Percentiles rank a stretch among this genome's conserved stretches.
Evolutionary conservation across 2,113 vertebrate species (phyloP).

Genomic region (Melanerpes aurifrons): DNA sequence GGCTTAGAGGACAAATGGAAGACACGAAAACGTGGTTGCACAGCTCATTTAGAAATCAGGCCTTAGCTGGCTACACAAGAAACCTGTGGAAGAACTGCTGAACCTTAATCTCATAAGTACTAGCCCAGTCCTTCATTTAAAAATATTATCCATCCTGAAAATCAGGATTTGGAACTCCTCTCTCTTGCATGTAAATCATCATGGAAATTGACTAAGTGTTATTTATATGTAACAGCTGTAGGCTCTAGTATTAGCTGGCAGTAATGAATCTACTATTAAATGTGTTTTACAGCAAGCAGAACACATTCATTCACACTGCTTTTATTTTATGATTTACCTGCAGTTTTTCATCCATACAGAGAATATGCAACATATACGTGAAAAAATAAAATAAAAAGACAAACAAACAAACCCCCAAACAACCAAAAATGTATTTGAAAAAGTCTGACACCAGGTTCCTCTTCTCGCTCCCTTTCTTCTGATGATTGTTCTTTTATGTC

Average conservation of each 20-base stretch:
- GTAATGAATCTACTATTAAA: not conserved
- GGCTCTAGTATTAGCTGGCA: not conserved
- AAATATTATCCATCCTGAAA: conserved; percentile 31
- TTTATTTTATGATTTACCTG: not conserved
- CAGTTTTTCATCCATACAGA: not conserved
- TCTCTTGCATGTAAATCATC: not conserved
- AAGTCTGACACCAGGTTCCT: not conserved
- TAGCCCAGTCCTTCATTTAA: not conserved
- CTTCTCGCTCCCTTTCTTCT: not conserved
- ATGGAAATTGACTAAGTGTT: not conserved
- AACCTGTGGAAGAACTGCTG: not conserved
- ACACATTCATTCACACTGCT: not conserved
- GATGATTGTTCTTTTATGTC: not conserved
- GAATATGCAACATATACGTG: not conserved
- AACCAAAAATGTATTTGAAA: not conserved
- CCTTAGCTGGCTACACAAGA: not conserved
- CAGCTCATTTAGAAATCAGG: not conserved
- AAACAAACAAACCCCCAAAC: not conserved
- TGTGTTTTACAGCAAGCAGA: not conserved
- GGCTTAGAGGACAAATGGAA: not conserved
- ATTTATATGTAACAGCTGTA: not conserved
- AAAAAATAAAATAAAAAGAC: not conserved
- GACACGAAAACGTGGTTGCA: not conserved
- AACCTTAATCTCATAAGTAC: not conserved
- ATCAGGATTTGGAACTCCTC: not conserved